These are phyloP conservation scores for Dipodomys ordii DNA, from an alignment of 2,113 vertebrate genomes.

Conservation along the genomic window DNA sequence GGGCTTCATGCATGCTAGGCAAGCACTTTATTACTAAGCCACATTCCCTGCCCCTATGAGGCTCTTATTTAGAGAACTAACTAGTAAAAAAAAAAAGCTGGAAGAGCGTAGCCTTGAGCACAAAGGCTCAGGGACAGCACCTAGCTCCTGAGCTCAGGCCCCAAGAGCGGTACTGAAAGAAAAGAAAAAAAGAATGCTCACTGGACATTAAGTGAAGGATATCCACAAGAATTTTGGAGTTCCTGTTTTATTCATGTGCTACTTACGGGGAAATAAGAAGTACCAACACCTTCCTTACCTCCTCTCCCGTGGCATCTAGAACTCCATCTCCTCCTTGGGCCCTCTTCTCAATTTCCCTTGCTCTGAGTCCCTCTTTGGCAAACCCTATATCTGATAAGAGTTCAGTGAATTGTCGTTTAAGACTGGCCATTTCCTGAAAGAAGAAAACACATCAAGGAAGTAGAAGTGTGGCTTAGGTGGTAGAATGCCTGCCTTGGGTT, in stretches of 20 bases:
- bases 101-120: too few relatives aligned
- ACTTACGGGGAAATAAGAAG: neutral
- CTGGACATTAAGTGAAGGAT: neutral
- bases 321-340: slow-evolving; percentile 92
- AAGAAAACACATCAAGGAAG: neutral
- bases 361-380: slow-evolving; percentile 94
- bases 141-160: too few relatives aligned
- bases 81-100: too few relatives aligned
- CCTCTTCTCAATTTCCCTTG: slow-evolving; percentile 93
- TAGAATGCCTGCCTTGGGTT: neutral
- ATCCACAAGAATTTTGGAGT: neutral
- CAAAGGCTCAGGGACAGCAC: too few relatives aligned
- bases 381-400: slow-evolving; percentile 98
- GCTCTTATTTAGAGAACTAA: too few relatives aligned
- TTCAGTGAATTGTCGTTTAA: slow-evolving; percentile 98
- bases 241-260: neutral
- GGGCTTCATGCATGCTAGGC: too few relatives aligned
- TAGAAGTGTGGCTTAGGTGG: too few relatives aligned
- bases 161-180: too few relatives aligned
- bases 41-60: too few relatives aligned
- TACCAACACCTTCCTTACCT: slow-evolving; percentile 86
- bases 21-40: too few relatives aligned
- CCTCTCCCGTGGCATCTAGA: slow-evolving; percentile 94
- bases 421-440: slow-evolving; percentile 94
- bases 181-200: neutral